These are phyloP conservation scores for Heliconius hermathena DNA, from an alignment of 1,140 invertebrate genomes.

Conservation along the genomic window DNA sequence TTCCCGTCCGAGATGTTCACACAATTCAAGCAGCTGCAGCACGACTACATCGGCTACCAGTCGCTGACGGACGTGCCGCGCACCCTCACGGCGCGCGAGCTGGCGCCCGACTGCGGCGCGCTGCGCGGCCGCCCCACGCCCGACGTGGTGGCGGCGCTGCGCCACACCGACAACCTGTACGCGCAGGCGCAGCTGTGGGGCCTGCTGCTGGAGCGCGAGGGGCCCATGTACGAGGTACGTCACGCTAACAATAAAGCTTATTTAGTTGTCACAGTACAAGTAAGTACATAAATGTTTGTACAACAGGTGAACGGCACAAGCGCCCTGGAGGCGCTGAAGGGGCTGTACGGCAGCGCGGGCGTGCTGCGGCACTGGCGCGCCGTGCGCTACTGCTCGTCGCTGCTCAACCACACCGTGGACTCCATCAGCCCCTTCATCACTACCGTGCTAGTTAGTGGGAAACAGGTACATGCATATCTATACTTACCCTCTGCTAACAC, in stretches of 20 bases:
- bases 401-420: constrained; percentile 96
- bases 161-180: constrained; percentile 87
- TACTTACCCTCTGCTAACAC: too few relatives aligned
- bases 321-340: constrained; percentile 88
- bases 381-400: constrained; percentile 96
- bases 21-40: constrained; percentile 93
- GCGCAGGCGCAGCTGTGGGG: constrained; percentile 92
- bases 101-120: constrained; percentile 61
- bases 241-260: too few relatives aligned
- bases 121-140: constrained; percentile 84
- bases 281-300: too few relatives aligned
- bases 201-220: constrained; percentile 91
- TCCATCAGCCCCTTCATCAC: constrained; percentile 99
- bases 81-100: constrained; percentile 83
- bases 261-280: too few relatives aligned
- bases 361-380: constrained; percentile 95
- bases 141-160: constrained; percentile 89
- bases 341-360: constrained; percentile 93
- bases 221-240: constrained; percentile 78
- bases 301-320: constrained; percentile 80
- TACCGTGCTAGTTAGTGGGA: constrained; percentile 97
- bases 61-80: constrained; percentile 98
- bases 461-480: constrained; percentile 86
- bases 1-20: constrained; percentile 87
- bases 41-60: constrained; percentile 97